Base-by-base conservation (phyloP, 2,888 invertebrate genomes). In the Hipparchia semele region DNA sequence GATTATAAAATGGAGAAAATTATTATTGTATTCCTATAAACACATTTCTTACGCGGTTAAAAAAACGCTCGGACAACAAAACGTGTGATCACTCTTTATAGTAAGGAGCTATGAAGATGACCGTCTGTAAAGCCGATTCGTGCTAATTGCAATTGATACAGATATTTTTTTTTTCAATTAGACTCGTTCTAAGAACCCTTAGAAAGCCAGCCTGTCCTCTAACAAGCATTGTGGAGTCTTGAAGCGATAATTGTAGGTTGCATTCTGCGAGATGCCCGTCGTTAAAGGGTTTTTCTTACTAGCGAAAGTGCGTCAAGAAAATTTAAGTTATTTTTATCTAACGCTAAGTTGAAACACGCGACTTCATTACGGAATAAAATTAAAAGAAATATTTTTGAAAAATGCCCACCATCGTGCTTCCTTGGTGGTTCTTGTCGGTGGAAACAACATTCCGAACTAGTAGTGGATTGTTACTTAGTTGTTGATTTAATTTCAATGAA, bases 131-230 rank as follows among this genome's bases (percentile, higher is more conserved):
- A 65, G 78, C 67, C 70, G 72, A 73, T 73, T 72, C 70, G 59
- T 73, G 58, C 56, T 74, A 75, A 72, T 61, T 70, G 78, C 74
- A 71, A 78, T 77, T 77, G 78, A 78, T 77, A 77, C 78, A 78
- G 74, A 78, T 78, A 76, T 72, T 77, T 75, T 75, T 69, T 72
- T 73, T 49, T 49, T 49, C 49, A 77, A 78, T 78, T 68, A 75
- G 62, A 68, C 72, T 60, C 58, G 68, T 77, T 78, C 78, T 71
- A n/a, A 64, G 78, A 77, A 78, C 12, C 67, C 67, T 69, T 69
- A 72, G 77, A 75, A 73, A 72, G 75, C 71, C 66, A 66, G 66
- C 59, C 62, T 53, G 69, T 58, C 71, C 49, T 53, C 77, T 73
- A 76, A 78, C 77, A 68, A 78, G 74, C 77, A 75, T 76, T 77